Conservation (phyloP, 2,888 invertebrate species). For the Cephus pygmeus region DNA sequence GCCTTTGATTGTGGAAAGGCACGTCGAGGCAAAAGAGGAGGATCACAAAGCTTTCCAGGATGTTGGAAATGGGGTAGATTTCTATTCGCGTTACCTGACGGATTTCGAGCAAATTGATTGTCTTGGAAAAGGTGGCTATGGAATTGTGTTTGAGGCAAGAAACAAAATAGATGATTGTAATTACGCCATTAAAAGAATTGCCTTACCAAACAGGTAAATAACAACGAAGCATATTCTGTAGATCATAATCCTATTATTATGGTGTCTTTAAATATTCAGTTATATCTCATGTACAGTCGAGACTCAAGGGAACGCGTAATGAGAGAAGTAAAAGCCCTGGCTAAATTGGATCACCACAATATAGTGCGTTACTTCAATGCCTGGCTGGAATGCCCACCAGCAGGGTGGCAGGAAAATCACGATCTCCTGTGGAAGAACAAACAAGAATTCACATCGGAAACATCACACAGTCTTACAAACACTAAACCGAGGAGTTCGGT, state of each 20-base stretch:
- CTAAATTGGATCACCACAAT: slow-evolving; percentile 93
- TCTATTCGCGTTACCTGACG: slow-evolving; percentile 75
- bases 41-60: slow-evolving; percentile 44
- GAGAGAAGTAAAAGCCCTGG: slow-evolving; percentile 94
- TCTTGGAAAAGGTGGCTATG: slow-evolving; percentile 93
- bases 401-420: slow-evolving; percentile 85
- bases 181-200: slow-evolving; percentile 96
- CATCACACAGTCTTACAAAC: slow-evolving; percentile 32
- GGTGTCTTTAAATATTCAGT: slow-evolving; percentile 9
- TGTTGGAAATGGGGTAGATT: slow-evolving; percentile 47
- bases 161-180: slow-evolving; percentile 94
- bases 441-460: slow-evolving; percentile 44
- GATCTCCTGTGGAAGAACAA: slow-evolving; percentile 74
- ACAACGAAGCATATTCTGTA: slow-evolving; percentile 29
- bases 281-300: slow-evolving; percentile 69
- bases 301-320: slow-evolving; percentile 88
- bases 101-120: slow-evolving; percentile 88
- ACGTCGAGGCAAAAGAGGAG: slow-evolving; percentile 42
- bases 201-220: slow-evolving; percentile 78
- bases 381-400: slow-evolving; percentile 94
- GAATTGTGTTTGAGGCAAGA: slow-evolving; percentile 93
- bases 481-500: slow-evolving; percentile 44
- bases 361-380: slow-evolving; percentile 97
- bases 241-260: slow-evolving; percentile 4
- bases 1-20: slow-evolving; percentile 57